Base-by-base conservation (phyloP, 2,888 invertebrate genomes). In the Mermis nigrescens region DNA sequence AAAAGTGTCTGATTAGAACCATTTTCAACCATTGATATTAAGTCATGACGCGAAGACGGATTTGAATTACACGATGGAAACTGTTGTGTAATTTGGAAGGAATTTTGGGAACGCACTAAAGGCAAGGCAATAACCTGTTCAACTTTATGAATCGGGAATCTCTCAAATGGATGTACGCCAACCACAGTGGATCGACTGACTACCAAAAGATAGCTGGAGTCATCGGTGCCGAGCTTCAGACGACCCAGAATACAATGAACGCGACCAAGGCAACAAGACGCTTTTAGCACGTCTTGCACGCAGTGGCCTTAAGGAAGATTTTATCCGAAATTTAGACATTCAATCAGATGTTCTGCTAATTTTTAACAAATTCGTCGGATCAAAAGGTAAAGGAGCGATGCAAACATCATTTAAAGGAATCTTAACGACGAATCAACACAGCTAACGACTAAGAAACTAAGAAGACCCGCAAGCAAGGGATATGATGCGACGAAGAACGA, bases 211-310 rank as follows among this genome's bases (percentile, higher is more conserved):
- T 22, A 46, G 4, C 2, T 19, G 2, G 15, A 19, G 31, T 4
- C 19, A 19, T 45, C 15, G n/a, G 51, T 31, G 7, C 3, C n/a
- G 7, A 27, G 15, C 24, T 7, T 2, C 31, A 57, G 3, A 19
- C 27, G 32, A 3, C 57, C 57, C n/a, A 57, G 15, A 12, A 57
- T 24, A 19, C 57, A 28, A 27, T 51, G 4, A 7, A 57, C 51
- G 15, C 48, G 2, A 31, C 57, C n/a, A n/a, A n/a, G n/a, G n/a
- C n/a, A n/a, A n/a, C n/a, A n/a, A n/a, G n/a, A n/a, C n/a, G n/a
- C n/a, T n/a, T n/a, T n/a, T n/a, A n/a, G n/a, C n/a, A n/a, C n/a
- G n/a, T n/a, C n/a, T n/a, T n/a, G n/a, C n/a, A n/a, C n/a, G n/a
- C n/a, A n/a, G n/a, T n/a, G n/a, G n/a, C n/a, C n/a, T n/a, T n/a